Evolutionary conservation across 2,888 invertebrate species (phyloP).

Genomic region (Zelleria hepariella): DNA sequence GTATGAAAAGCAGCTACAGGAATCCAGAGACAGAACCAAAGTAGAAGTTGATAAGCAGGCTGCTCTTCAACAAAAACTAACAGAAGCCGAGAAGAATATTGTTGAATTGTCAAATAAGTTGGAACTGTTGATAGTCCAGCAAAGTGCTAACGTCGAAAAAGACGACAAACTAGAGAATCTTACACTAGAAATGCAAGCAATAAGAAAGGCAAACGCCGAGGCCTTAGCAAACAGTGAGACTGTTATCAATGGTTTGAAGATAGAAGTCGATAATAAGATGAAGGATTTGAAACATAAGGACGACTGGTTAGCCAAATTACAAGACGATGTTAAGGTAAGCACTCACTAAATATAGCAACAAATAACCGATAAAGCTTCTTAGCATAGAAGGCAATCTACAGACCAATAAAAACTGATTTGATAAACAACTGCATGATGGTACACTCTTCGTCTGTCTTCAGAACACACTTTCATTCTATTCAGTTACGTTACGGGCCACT

Average conservation of each 20-base stretch:
- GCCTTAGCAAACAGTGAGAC: conserved; percentile 45
- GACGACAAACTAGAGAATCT: conserved; percentile 56
- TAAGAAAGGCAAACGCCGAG: conserved; percentile 45
- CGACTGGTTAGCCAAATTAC: conserved; percentile 43
- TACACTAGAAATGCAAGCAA: conserved; percentile 52
- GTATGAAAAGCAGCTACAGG: conserved; percentile 48
- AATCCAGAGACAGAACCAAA: conserved; percentile 48
- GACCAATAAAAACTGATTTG: too few relatives aligned
- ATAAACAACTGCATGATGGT: too few relatives aligned
- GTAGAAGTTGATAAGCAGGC: conserved; percentile 49
- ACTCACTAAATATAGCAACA: too few relatives aligned
- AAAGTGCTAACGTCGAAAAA: conserved; percentile 49
- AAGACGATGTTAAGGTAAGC: conserved; percentile 55
- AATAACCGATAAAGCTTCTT: too few relatives aligned
- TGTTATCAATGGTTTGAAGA: conserved; percentile 43
- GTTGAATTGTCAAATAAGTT: conserved; percentile 53
- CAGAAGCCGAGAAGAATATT: conserved; percentile 43
- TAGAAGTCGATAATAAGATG: conserved; percentile 50
- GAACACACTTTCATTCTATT: too few relatives aligned
- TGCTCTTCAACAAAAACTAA: conserved; percentile 45
- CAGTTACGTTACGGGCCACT: too few relatives aligned
- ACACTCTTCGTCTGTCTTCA: too few relatives aligned
- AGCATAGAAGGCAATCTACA: too few relatives aligned
- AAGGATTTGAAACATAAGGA: conserved; percentile 53
- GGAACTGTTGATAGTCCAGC: conserved; percentile 52